These are phyloP conservation scores for Stenolophus ochropezus DNA, from an alignment of 2,888 invertebrate species.

Conservation along the genomic window DNA sequence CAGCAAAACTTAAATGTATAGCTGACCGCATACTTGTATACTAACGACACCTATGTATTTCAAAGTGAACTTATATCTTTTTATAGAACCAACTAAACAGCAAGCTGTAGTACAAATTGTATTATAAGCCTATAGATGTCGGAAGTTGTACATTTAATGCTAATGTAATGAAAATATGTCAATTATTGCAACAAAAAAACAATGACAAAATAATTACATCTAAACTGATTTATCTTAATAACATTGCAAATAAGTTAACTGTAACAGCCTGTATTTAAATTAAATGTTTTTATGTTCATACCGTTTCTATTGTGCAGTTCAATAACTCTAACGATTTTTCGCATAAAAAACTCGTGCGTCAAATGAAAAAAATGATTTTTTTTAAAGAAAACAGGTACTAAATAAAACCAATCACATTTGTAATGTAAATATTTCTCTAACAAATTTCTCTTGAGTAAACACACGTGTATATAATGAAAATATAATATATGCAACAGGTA, in stretches of 20 bases:
- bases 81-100: too few relatives aligned
- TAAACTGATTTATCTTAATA: not conserved
- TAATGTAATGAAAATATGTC: not conserved
- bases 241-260: not conserved
- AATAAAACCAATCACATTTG: not conserved
- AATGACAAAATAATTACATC: not conserved
- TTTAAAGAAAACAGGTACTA: not conserved
- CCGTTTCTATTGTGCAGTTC: not conserved
- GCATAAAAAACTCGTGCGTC: slow-evolving; percentile 15
- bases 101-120: not conserved
- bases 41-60: too few relatives aligned
- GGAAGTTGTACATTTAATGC: not conserved
- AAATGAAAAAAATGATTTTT: not conserved
- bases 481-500: not conserved
- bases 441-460: slow-evolving; percentile 12
- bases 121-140: not conserved
- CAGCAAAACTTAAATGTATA: not conserved
- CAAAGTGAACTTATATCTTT: too few relatives aligned
- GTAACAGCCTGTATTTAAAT: not conserved
- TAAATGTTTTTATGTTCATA: not conserved
- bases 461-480: not conserved
- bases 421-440: slow-evolving; percentile 10
- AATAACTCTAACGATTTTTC: slow-evolving; percentile 3
- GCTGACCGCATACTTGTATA: not conserved
- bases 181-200: not conserved